Evolutionary conservation across 2,888 invertebrate genomes (phyloP), one percentile per base, ranked within the genome.

Genomic region (Andrena trimmerana): DNA sequence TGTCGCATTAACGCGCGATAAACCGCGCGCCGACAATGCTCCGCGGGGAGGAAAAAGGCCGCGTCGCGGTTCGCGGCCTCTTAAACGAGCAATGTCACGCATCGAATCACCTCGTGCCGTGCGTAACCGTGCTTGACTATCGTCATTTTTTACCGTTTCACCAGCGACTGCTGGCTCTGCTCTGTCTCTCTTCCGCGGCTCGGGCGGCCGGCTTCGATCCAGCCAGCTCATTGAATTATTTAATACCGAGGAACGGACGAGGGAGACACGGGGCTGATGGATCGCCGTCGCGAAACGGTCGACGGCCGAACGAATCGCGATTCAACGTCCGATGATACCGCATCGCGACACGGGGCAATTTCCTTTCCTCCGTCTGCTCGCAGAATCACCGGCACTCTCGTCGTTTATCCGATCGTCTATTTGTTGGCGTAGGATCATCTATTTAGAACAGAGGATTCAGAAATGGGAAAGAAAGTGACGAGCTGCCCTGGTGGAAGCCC

Each of bases 71-170:
- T 54, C 62, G 74, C 80, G 71, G 75, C 36, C 81, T 88, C 86
- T 88, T 84, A 89, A 91, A 91, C 89, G 90, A 90, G 90, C 91
- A 90, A 90, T 91, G 91, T 92, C 91, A 92, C 91, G 91, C 90
- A 91, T 92, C 90, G 90, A 83, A 92, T 92, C 91, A 89, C 87
- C 90, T 77, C 72, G 86, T 85, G 87, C 87, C 89, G 89, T 83
- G 90, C 90, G 89, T 88, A 90, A 89, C 89, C 86, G 88, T 87
- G 84, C 89, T 82, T 77, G 72, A 83, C 86, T 88, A 89, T 89
- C 83, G 81, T 70, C 81, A 82, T 85, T 86, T 90, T 89, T 84
- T 88, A 72, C 68, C 78, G 57, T 70, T 67, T 73, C n/a, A 10
- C 72, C 16, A 16, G 52, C 48, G 6, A 10, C 24, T 8, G 31